Evolutionary conservation across 2,888 invertebrate genomes (phyloP).

Genomic region (Mystacides longicornis): DNA sequence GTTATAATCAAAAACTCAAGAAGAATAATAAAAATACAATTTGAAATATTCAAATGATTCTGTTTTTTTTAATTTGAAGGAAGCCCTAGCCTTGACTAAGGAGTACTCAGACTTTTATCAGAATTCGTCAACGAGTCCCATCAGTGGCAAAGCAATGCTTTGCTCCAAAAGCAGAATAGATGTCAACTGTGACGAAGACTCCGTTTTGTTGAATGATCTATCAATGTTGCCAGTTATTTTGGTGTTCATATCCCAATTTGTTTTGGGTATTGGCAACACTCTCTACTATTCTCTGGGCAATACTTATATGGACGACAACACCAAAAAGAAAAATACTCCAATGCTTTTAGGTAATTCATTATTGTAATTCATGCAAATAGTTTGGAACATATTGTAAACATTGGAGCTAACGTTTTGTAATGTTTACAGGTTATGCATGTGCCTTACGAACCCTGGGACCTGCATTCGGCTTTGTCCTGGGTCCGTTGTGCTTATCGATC

Average conservation of each 20-base stretch:
- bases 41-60: background rate
- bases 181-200: slow-evolving; percentile 37
- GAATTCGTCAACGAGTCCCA: slow-evolving; percentile 12
- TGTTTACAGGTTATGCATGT: slow-evolving; percentile 42
- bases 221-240: slow-evolving; percentile 50
- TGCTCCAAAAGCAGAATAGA: slow-evolving; percentile 30
- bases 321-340: slow-evolving; percentile 57
- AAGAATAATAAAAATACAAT: background rate
- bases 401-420: no score
- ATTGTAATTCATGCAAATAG: no score
- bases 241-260: slow-evolving; percentile 60
- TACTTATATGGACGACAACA: slow-evolving; percentile 62
- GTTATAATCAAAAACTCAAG: no score
- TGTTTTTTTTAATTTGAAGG: slow-evolving; percentile 27
- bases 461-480: slow-evolving; percentile 52
- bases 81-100: slow-evolving; percentile 34
- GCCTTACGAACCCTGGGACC: slow-evolving; percentile 49
- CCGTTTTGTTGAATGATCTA: slow-evolving; percentile 27
- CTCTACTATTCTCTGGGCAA: slow-evolving; percentile 59
- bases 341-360: slow-evolving; percentile 48
- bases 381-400: no score
- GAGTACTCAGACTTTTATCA: slow-evolving; percentile 31
- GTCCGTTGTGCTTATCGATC: slow-evolving; percentile 34
- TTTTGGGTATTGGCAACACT: slow-evolving; percentile 60
- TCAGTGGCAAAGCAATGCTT: slow-evolving; percentile 22